Evolutionary conservation across 2,797 vertebrate species (phyloP).

Genomic region (Sylvia borin): DNA sequence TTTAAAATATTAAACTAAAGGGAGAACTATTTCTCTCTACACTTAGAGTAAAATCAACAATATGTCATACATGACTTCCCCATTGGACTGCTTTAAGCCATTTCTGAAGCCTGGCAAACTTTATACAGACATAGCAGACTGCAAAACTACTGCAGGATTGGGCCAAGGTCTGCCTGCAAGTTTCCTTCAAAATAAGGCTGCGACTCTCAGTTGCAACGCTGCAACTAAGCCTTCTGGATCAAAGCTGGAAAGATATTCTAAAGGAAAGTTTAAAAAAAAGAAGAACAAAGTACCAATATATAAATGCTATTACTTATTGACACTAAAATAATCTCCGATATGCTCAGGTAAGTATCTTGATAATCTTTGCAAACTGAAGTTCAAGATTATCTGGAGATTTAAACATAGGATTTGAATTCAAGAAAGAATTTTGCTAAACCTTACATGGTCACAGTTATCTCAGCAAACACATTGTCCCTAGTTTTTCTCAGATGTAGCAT

Average conservation of each 20-base stretch:
- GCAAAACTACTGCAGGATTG: not conserved
- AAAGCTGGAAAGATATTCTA: not conserved
- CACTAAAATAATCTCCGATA: not conserved
- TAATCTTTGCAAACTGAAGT: not conserved
- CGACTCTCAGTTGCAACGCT: not conserved
- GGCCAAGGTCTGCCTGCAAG: not conserved
- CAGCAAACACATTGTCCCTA: not conserved
- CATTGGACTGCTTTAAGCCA: not conserved
- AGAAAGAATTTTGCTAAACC: not conserved
- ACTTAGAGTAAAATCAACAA: not conserved
- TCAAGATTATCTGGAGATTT: not conserved
- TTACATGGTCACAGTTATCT: not conserved
- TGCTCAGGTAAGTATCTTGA: not conserved
- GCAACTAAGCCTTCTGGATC: not conserved
- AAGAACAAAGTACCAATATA: not conserved
- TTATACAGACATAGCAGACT: not conserved
- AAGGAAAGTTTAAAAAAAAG: not conserved
- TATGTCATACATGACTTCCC: not conserved
- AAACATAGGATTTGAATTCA: not conserved
- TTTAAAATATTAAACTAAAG: not conserved
- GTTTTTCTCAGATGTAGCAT: not conserved
- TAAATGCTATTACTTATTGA: not conserved
- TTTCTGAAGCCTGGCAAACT: not conserved
- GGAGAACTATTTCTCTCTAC: not conserved
- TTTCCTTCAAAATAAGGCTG: not conserved